Base-by-base conservation (phyloP, 1,140 invertebrate genomes). In the Dendroctonus ponderosae region DNA sequence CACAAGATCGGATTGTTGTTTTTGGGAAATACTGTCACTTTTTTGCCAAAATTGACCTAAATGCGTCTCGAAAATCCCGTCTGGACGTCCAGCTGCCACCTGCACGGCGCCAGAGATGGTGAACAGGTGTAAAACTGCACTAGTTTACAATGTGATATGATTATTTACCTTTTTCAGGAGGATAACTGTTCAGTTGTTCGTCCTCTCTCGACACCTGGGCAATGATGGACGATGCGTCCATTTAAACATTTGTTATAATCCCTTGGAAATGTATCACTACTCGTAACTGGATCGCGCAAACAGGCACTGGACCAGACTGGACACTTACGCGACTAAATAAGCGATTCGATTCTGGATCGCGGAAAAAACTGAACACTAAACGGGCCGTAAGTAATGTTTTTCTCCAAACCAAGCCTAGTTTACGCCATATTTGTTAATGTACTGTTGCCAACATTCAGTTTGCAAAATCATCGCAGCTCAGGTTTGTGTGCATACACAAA, bases 191-290 rank as follows among this genome's bases (percentile, higher is more conserved):
- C 82, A 93, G 87, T 85, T 92, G 90, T 85, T 96, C 93, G 86
- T 96, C 93, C 89, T 96, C 93, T 84, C 92, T 89, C 84, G 89
- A 92, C 85, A 94, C 93, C 88, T 96, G 93, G 83, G 93, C 94
- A 83, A 96, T 96, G 87, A 97, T 96, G 89, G 93, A 96, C 90
- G 93, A 92, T 89, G 91, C 92, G 92, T 96, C 94, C 93, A 96
- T 96, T 90, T 89, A 91, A 87, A 86, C 87, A 88, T 89, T 87
- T 84, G 86, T 81, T 85, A 66, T 66, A 41, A 26, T 59, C 64
- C 57, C 52, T 66, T 41, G 11, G 38, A 42, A 51, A 59, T 49
- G 12, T 37, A 46, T 11, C 41, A 43, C 43, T 37, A 38, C 8
- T 7, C 9, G 40, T 53, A 43, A 54, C 14, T 26, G 46, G 38